Percentiles rank a stretch among this genome's conserved stretches.
These are phyloP conservation scores for Cynaeus angustus DNA, from an alignment of 2,888 invertebrate species.

Conservation along the genomic window DNA sequence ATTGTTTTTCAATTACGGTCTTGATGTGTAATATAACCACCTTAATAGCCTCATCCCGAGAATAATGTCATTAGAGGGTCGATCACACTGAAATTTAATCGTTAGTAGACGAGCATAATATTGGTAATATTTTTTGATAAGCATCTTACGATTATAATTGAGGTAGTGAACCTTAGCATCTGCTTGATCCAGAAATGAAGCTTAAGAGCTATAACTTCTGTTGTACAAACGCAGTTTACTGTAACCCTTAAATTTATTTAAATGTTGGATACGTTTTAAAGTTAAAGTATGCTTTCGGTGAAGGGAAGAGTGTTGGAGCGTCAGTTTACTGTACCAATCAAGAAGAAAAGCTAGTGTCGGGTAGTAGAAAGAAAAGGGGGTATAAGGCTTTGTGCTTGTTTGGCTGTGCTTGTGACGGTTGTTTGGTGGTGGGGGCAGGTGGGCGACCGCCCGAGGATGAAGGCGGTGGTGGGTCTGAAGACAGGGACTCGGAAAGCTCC, in stretches of 20 bases:
- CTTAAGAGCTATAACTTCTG: no score
- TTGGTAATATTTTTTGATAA: no score
- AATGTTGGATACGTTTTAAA: background rate
- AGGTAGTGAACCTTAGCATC: no score
- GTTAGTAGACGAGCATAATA: no score
- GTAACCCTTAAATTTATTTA: background rate
- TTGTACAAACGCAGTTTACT: no score
- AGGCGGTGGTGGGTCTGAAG: constrained; percentile 58
- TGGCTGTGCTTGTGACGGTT: constrained; percentile 69
- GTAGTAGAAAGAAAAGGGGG: constrained; percentile 54
- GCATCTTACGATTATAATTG: no score
- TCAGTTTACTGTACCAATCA: constrained; percentile 44
- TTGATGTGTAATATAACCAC: no score
- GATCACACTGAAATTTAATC: no score
- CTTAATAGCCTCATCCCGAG: no score
- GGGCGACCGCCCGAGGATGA: constrained; percentile 66
- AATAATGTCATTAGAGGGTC: no score
- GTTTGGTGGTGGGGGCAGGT: constrained; percentile 67
- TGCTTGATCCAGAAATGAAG: no score
- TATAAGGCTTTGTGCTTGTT: constrained; percentile 67
- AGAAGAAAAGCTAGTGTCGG: constrained; percentile 32
- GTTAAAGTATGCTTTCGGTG: background rate
- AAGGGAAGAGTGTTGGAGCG: constrained; percentile 28
- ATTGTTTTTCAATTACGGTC: no score
- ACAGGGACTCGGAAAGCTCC: constrained; percentile 58